Base-by-base conservation (phyloP, 2,113 vertebrate species). In the Genyomyrus donnyi region DNA sequence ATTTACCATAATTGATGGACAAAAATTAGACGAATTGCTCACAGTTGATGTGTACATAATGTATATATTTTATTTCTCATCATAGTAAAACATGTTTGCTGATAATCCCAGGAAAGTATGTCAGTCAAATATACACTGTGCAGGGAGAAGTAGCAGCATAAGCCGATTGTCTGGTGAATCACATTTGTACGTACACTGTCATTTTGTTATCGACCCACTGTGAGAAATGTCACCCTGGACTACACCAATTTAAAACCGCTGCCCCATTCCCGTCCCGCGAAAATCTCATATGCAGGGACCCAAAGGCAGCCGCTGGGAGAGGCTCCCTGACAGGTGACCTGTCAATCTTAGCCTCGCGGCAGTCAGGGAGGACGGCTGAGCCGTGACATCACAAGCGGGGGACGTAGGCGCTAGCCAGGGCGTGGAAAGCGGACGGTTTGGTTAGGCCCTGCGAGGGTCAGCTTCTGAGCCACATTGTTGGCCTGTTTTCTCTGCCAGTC, bases 401-500 rank as follows among this genome's bases (percentile, higher is more conserved):
- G 39, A 94, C 93, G 94, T 90, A 91, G 90, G 90, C 86, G 89
- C 93, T 94, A 93, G 94, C 94, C 92, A 21, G 56, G 88, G 90
- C 88, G 70, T 66, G 90, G 93, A 93, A 94, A 95, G 35, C 87
- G 70, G 88, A 50, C 74, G 48, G 90, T 91, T 92, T 93, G 94
- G 94, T 95, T 94, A 93, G 90, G 94, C 94, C 94, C 93, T 93
- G 93, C 90, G 91, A 90, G 93, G 95, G 95, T 95, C 95, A 96
- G 93, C 92, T 89, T 94, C 94, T 95, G 93, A 94, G 93, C 95
- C 93, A 93, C 94, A 95, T 94, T 95, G 94, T 95, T 95, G 95
- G 95, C 94, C 94, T 94, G 94, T 95, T 95, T 94, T 93, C 94
- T 94, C 93, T 95, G 95, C 95, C 95, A 96, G 94, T 93, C 95